Base-by-base conservation (phyloP, 2,888 invertebrate genomes). In the Nomada lathburiana region DNA sequence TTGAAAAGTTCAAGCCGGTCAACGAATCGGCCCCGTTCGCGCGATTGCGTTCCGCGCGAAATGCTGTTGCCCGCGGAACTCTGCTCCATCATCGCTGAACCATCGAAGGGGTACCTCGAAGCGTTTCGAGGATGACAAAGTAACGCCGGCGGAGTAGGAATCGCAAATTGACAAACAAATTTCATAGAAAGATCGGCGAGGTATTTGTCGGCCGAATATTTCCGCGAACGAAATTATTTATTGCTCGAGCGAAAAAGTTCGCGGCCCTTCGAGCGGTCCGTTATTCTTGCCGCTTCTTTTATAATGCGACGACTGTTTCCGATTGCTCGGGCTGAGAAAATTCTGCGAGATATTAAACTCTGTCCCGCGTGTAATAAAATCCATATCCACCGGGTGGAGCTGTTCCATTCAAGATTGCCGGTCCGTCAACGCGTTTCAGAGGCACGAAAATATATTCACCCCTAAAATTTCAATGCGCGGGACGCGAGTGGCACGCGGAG, bases 1-100 rank as follows among this genome's bases (percentile, higher is more conserved):
- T 84, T 84, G 86, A 86, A 88, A 88, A 88, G 86, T 89, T 88
- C 85, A 79, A 36, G 52, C 71, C 77, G 80, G 60, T 84, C 78
- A 63, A 77, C 75, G 80, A 77, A 82, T 80, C 77, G 80, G 70
- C 73, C 74, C 76, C 57, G 60, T 79, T 80, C 69, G 74, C 52
- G 69, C 72, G 64, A 72, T 76, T 65, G 47, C 79, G 64, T 76
- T 70, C 65, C 63, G 18, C 69, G 80, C 23, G 77, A 71, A 80
- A 72, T 44, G 67, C 50, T 65, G 62, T 62, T 26, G 63, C n/a
- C 57, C 60, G 69, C 53, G 18, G 67, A 55, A 68, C 18, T 11
- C 18, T 36, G 64, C 18, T 11, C 13, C 55, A 29, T 2, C 23
- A 18, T 20, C 50, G 53, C 13, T 68, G 20, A 23, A 59, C 36